Percentiles rank a stretch among this genome's conserved stretches.
These are phyloP conservation scores for Hestina assimilis DNA, from an alignment of 1,140 invertebrate genomes.

Conservation along the genomic window DNA sequence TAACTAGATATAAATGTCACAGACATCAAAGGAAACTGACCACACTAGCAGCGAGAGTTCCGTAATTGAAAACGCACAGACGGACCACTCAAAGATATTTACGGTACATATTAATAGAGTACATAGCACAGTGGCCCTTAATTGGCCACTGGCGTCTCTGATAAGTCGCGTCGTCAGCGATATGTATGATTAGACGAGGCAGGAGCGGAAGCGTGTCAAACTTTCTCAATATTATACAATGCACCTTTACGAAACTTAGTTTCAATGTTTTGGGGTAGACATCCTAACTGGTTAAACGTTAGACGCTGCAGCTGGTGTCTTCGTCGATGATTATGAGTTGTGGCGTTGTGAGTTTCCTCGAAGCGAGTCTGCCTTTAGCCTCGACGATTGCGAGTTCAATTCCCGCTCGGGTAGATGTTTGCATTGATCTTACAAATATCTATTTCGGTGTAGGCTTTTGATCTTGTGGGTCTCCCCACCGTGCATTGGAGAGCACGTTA, in stretches of 20 bases:
- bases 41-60: not conserved
- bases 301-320: no score
- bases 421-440: no score
- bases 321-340: no score
- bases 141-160: conserved; percentile 32
- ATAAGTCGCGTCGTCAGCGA: conserved; percentile 31
- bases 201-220: conserved; percentile 13
- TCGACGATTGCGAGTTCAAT: no score
- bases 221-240: not conserved
- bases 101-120: conserved; percentile 20
- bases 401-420: no score
- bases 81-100: not conserved
- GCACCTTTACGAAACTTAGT: no score
- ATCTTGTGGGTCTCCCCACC: no score
- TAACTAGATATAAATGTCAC: not conserved
- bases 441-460: no score
- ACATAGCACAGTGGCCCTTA: conserved; percentile 24
- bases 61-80: conserved; percentile 7
- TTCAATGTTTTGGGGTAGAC: no score
- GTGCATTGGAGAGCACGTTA: no score
- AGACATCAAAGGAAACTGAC: not conserved
- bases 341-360: no score
- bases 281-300: not conserved
- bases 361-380: no score
- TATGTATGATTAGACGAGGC: conserved; percentile 20